Evolutionary conservation across 2,888 invertebrate genomes (phyloP), one percentile per base, ranked within the genome.

Genomic region (Bombylius major): DNA sequence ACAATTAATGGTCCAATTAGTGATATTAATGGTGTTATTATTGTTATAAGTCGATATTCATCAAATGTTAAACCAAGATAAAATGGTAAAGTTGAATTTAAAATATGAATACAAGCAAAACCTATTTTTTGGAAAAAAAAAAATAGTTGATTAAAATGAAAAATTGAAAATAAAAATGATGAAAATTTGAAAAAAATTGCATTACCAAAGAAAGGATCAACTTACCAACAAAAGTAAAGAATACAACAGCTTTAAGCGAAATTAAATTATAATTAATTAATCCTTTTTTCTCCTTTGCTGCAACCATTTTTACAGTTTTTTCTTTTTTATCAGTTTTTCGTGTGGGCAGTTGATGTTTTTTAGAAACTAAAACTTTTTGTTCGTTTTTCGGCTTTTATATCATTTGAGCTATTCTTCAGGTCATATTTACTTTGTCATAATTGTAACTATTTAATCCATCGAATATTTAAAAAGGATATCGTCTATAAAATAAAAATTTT

Each of bases 51-150:
- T 31, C 87, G 82, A 42, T 85, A 82, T 71, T 93, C 89, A 54
- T 82, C 80, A 60, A 82, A 76, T 54, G 84, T 83, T 62, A 94
- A 71, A 2, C 91, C 92, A 54, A 72, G 60, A 42, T 65, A 58
- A 31, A 63, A 34, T 1, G 72, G 72, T 59, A 65, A 89, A 57
- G 86, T 77, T 23, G 88, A 83, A 60, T 93, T 82, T 73, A 89
- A 87, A 8, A 92, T 87, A 66, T 87, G 82, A 60, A 93, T 79
- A 64, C 87, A 86, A 62, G 90, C 89, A 65, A 92, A 76, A 63
- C 87, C 92, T 92, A 73, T 44, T 4, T 36, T 36, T 36, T 5
- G 34, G 34, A 11, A 11, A 42, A 11, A 11, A 4, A 11, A 4
- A 42, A 42, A 11, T 5, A 42, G 5, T 42, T 42, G 2, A 42